Conservation (phyloP, 92 coral and sea anemone species). For the Muricea muricata region DNA sequence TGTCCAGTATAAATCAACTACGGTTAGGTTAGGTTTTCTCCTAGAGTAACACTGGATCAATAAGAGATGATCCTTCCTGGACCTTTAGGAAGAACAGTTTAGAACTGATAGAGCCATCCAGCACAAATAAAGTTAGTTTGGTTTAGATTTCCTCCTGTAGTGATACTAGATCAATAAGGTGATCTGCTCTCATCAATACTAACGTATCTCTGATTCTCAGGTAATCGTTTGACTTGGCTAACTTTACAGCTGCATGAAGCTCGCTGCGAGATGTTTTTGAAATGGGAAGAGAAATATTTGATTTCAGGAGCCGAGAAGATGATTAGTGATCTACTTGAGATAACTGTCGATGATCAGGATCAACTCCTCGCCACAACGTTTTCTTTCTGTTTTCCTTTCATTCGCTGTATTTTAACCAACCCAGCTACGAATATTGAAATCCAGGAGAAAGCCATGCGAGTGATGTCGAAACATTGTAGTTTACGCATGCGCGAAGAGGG, state of each 20-base stretch:
- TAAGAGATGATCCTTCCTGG: too few relatives aligned
- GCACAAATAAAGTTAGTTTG: too few relatives aligned
- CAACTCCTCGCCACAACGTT: slow-evolving; percentile 81
- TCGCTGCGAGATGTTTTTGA: neutral
- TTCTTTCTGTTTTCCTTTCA: slow-evolving; percentile 87
- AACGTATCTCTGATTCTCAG: neutral
- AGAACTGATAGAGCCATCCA: too few relatives aligned
- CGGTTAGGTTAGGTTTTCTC: too few relatives aligned
- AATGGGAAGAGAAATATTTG: slow-evolving; percentile 14
- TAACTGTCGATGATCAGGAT: neutral
- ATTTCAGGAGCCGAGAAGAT: neutral
- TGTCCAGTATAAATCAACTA: too few relatives aligned
- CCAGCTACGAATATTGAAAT: slow-evolving; percentile 88
- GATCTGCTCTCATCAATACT: too few relatives aligned
- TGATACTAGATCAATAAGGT: too few relatives aligned
- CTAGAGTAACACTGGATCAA: too few relatives aligned
- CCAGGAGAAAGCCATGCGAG: slow-evolving; percentile 70
- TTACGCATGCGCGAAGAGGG: slow-evolving; percentile 74
- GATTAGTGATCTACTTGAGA: slow-evolving; percentile 15
- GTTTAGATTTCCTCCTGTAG: too few relatives aligned
- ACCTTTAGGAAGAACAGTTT: too few relatives aligned
- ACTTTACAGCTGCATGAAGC: slow-evolving; percentile 18
- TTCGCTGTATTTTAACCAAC: slow-evolving; percentile 72
- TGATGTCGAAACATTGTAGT: slow-evolving; percentile 80
- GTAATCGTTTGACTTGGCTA: slow-evolving; percentile 6